Conservation (phyloP, 2,888 invertebrate species). For the Lissocephala sabroskyi region DNA sequence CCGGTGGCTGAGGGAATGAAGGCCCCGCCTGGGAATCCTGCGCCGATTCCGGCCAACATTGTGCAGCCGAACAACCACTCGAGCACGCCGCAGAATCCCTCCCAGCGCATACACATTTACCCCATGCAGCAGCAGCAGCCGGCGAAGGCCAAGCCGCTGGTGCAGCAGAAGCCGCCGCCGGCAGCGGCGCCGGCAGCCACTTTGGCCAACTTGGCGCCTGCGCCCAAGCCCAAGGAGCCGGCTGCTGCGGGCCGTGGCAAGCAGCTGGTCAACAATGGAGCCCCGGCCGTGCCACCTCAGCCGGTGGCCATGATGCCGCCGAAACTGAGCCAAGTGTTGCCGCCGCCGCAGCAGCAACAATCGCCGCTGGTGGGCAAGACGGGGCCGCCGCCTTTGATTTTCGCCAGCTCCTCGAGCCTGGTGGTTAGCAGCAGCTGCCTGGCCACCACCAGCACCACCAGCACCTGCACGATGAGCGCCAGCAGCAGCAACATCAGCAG, state of each 20-base stretch:
- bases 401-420: slow-evolving; percentile 40
- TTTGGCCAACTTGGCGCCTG: slow-evolving; percentile 1
- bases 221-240: slow-evolving; percentile 26
- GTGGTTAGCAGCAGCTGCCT: slow-evolving; percentile 23
- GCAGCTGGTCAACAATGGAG: slow-evolving; percentile 2
- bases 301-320: slow-evolving; percentile 28
- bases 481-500: slow-evolving; percentile 31
- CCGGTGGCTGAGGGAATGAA: slow-evolving; percentile 26
- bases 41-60: slow-evolving; percentile 65
- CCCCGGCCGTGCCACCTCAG: slow-evolving; percentile 21
- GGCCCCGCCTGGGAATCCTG: slow-evolving; percentile 23
- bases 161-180: slow-evolving; percentile 28
- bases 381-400: slow-evolving; percentile 59
- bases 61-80: slow-evolving; percentile 72
- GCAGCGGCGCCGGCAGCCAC: slow-evolving; percentile 15
- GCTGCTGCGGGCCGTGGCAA: slow-evolving; percentile 28
- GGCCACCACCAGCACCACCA: slow-evolving; percentile 16
- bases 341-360: slow-evolving; percentile 14
- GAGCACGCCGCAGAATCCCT: slow-evolving; percentile 31
- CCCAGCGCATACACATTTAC: slow-evolving; percentile 68
- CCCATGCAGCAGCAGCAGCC: slow-evolving; percentile 69
- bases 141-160: slow-evolving; percentile 33
- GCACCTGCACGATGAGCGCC: slow-evolving; percentile 20
- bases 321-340: slow-evolving; percentile 24
- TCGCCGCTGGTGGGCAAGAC: slow-evolving; percentile 28